Base-by-base conservation (phyloP, 2,113 vertebrate genomes). In the Nothobranchius kuhntae region DNA sequence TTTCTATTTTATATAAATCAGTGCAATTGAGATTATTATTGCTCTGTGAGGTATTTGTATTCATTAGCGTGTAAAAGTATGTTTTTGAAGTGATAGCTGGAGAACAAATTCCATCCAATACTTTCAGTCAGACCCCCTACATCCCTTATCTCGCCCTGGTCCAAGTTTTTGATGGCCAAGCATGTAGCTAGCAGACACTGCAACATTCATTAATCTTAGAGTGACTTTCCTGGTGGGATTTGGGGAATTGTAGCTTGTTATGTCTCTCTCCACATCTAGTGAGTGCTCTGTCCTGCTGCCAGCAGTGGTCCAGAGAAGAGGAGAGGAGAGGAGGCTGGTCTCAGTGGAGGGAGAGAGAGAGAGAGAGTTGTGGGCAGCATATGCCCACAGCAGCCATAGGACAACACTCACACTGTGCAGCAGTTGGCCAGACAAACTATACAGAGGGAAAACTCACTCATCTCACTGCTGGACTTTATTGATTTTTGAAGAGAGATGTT, bases 151-250 rank as follows among this genome's bases (percentile, higher is more conserved):
- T 68, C 3, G 6, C 36, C 13, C 53, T 60, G 47, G 61, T 75
- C 70, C 67, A 67, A 56, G 66, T 73, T 77, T 55, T 44, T 66
- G 83, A 90, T 75, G 65, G 56, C 59, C 52, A 24, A 83, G 62
- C 76, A 65, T 79, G 81, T 65, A 70, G 81, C 75, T 69, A 73
- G 75, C 52, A 78, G 65, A 83, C 79, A 72, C 53, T 14, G 42
- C 75, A 86, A 67, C 66, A 67, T 79, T 85, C 75, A 86, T 87
- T 90, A 82, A 90, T 87, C 87, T 86, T 84, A 67, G 58, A 86
- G 79, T 64, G 77, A 71, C 77, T 82, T 75, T 85, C 61, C 78
- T 83, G 61, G 62, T 84, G 86, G 87, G 82, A 87, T 77, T 68
- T 75, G 53, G 75, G 72, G 80, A 77, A 68, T 81, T 83, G 82